These are phyloP conservation scores for Hypomecis atomaria DNA, from an alignment of 2,888 invertebrate species.

Conservation along the genomic window DNA sequence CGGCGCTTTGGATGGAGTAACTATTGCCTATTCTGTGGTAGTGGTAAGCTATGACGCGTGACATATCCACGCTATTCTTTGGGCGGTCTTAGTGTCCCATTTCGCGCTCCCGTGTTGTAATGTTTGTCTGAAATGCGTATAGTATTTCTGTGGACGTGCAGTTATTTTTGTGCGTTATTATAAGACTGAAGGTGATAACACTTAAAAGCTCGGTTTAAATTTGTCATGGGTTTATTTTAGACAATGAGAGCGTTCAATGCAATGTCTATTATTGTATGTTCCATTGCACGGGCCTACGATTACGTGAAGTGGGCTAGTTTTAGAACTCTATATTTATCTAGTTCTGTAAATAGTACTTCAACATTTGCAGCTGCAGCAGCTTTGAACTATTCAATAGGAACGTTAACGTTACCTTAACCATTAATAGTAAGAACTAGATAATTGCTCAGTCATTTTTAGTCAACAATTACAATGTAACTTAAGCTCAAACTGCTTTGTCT, in stretches of 20 bases:
- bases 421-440: not conserved
- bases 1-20: slow-evolving; percentile 20
- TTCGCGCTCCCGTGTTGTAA: slow-evolving; percentile 61
- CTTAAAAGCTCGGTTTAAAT: slow-evolving; percentile 71
- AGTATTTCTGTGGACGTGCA: slow-evolving; percentile 70
- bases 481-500: slow-evolving; percentile 5
- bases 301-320: slow-evolving; percentile 23
- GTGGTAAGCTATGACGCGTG: slow-evolving; percentile 45
- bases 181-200: slow-evolving; percentile 77
- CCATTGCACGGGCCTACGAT: slow-evolving; percentile 30
- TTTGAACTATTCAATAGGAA: not conserved
- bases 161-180: slow-evolving; percentile 76
- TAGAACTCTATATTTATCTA: slow-evolving; percentile 22
- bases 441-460: slow-evolving; percentile 1
- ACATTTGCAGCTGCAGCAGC: not conserved
- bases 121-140: slow-evolving; percentile 57
- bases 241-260: slow-evolving; percentile 71
- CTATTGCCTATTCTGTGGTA: not conserved
- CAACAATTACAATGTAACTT: slow-evolving; percentile 8
- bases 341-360: slow-evolving; percentile 7
- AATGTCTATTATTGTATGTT: slow-evolving; percentile 47
- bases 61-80: slow-evolving; percentile 55
- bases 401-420: not conserved
- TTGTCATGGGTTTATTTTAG: slow-evolving; percentile 74
- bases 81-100: slow-evolving; percentile 52